Evolutionary conservation across 2,797 vertebrate species (phyloP).

Genomic region (Clarias pachynema): DNA sequence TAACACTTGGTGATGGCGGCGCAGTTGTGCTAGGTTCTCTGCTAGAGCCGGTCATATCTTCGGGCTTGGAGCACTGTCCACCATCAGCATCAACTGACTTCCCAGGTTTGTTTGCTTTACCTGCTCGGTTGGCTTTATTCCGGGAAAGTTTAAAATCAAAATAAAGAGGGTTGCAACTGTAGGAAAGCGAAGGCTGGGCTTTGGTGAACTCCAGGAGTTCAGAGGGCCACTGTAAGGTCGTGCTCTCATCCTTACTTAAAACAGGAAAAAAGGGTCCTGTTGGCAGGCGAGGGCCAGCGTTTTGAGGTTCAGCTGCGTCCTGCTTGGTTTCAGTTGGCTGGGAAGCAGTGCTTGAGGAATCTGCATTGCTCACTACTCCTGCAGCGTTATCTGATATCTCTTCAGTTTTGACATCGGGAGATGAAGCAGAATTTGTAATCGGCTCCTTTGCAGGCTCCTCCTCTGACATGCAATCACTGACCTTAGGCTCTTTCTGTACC

Average conservation of each 20-base stretch:
- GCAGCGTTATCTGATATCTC: slow-evolving; percentile 54
- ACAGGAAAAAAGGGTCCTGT: slow-evolving; percentile 93
- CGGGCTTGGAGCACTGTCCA: slow-evolving; percentile 68
- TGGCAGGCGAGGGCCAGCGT: slow-evolving; percentile 83
- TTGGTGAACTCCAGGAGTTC: slow-evolving; percentile 97
- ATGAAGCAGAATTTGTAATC: slow-evolving; percentile 58
- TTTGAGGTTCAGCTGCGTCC: slow-evolving; percentile 60
- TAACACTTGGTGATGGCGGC: slow-evolving; percentile 60
- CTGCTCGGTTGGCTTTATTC: slow-evolving; percentile 79
- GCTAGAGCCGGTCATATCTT: slow-evolving; percentile 54
- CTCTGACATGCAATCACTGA: slow-evolving; percentile 58
- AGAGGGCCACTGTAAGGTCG: slow-evolving; percentile 96
- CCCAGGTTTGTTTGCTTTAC: slow-evolving; percentile 66
- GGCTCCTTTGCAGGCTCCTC: slow-evolving; percentile 48
- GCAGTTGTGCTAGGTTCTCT: slow-evolving; percentile 47
- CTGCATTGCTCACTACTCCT: slow-evolving; percentile 33
- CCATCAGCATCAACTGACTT: slow-evolving; percentile 62
- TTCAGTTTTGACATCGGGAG: slow-evolving; percentile 68
- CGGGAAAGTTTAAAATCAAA: slow-evolving; percentile 97
- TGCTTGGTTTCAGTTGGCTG: slow-evolving; percentile 64
- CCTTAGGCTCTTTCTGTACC: slow-evolving; percentile 50
- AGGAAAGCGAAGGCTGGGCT: slow-evolving; percentile 89
- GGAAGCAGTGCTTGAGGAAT: slow-evolving; percentile 45
- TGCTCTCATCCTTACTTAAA: slow-evolving; percentile 95
- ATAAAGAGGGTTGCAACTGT: slow-evolving; percentile 97